phyloP scores from a whole-genome alignment of 2,888 invertebrate genomes.

The Melinopterus prodromus region DNA sequence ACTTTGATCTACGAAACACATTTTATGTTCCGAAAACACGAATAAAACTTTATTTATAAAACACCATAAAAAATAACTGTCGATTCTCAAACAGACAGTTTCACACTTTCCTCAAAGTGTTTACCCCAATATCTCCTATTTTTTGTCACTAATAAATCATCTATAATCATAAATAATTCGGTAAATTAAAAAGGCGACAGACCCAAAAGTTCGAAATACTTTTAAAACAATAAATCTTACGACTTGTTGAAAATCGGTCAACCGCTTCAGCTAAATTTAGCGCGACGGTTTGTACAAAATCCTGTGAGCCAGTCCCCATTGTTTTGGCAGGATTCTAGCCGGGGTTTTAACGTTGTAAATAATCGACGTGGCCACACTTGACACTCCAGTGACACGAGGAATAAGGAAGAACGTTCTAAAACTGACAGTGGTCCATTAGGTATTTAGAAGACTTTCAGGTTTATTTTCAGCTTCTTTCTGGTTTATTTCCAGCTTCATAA shows the following conservation, averaged over 20 bases:
- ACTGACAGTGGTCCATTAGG: neutral
- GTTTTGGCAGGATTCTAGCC: conserved; percentile 14
- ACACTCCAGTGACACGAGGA: neutral
- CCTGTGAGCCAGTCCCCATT: neutral
- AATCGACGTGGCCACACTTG: neutral
- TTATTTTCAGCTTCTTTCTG: neutral
- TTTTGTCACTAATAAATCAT: too few relatives aligned
- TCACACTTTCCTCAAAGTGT: too few relatives aligned
- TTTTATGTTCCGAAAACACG: too few relatives aligned
- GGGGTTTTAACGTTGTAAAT: neutral
- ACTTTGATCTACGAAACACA: too few relatives aligned
- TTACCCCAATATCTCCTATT: too few relatives aligned
- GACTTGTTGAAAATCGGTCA: neutral
- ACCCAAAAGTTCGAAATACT: neutral
- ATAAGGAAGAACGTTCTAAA: neutral
- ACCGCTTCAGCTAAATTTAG: neutral
- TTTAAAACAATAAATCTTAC: neutral
- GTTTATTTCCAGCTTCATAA: neutral
- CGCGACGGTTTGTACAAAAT: neutral
- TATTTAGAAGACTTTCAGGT: neutral
- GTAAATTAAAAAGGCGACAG: neutral
- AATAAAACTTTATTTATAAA: too few relatives aligned
- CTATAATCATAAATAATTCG: too few relatives aligned
- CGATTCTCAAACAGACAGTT: too few relatives aligned
- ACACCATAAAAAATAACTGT: too few relatives aligned